These are phyloP conservation scores for Dipus sagitta DNA, from an alignment of 2,797 vertebrate genomes.

Conservation along the genomic window DNA sequence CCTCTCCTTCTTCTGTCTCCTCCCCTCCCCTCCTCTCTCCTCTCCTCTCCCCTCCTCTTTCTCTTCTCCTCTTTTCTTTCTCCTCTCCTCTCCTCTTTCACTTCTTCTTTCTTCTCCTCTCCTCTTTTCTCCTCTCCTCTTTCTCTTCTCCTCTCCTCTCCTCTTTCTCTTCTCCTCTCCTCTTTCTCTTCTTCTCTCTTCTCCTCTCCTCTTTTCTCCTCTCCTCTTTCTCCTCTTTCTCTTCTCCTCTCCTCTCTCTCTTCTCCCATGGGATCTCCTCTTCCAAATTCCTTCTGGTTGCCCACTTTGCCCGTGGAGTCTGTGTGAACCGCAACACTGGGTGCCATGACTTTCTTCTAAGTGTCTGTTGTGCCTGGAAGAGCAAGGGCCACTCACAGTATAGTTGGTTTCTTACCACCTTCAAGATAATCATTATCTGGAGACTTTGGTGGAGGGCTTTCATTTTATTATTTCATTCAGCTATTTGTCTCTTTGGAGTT, in stretches of 20 bases:
- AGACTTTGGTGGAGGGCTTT: not conserved
- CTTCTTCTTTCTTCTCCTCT: too few species aligned
- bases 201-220: too few species aligned
- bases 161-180: too few species aligned
- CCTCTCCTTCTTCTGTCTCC: too few species aligned
- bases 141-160: not conserved
- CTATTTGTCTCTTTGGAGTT: not conserved
- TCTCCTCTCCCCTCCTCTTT: not conserved
- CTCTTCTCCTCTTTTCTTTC: too few species aligned
- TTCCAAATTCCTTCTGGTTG: not conserved
- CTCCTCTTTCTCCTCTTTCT: too few species aligned
- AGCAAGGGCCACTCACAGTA: not conserved
- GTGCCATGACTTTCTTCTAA: not conserved
- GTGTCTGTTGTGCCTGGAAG: not conserved
- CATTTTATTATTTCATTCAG: constrained; percentile 20
- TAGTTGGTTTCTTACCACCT: not conserved
- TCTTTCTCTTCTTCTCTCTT: too few species aligned
- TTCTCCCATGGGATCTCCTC: not conserved
- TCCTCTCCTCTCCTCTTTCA: too few species aligned
- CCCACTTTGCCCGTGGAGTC: not conserved
- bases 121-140: not conserved
- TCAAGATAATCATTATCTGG: not conserved
- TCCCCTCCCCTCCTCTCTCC: too few species aligned
- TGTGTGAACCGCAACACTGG: not conserved
- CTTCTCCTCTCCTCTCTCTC: too few species aligned